These are phyloP conservation scores for Zaprionus kolodkinae DNA, from an alignment of 1,140 invertebrate species.

Conservation along the genomic window DNA sequence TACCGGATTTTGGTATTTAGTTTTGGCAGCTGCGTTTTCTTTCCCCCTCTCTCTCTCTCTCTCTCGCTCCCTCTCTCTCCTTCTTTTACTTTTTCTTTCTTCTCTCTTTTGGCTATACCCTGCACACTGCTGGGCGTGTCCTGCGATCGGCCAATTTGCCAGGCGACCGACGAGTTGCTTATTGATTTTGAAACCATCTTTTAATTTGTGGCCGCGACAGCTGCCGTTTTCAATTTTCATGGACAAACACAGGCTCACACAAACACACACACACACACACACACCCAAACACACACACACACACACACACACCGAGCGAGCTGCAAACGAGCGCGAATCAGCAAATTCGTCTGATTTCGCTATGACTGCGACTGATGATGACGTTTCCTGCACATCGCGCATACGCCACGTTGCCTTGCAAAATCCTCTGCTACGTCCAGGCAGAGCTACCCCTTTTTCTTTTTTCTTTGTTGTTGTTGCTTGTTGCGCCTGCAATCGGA, in stretches of 20 bases:
- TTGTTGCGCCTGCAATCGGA: constrained; percentile 58
- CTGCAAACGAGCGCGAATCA: constrained; percentile 1
- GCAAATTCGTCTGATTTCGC: constrained; percentile 10
- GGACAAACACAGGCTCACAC: constrained; percentile 48
- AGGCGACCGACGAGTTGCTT: constrained; percentile 23
- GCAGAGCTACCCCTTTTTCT: too few relatives aligned
- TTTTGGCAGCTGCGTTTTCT: constrained; percentile 13
- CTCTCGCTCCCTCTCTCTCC: too few relatives aligned
- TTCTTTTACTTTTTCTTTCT: neutral
- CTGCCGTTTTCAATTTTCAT: constrained; percentile 72
- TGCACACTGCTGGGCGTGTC: constrained; percentile 5
- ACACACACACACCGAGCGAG: neutral
- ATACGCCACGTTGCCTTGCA: constrained; percentile 9
- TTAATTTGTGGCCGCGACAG: constrained; percentile 64
- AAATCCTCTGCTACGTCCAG: constrained; percentile 14
- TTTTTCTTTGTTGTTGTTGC: neutral
- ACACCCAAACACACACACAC: neutral
- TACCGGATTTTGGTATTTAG: constrained; percentile 40
- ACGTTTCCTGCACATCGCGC: constrained; percentile 32
- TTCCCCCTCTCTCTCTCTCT: too few relatives aligned
- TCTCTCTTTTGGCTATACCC: neutral
- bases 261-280: neutral
- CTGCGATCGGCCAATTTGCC: constrained; percentile 33
- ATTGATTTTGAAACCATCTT: constrained; percentile 55
- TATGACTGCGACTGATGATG: constrained; percentile 40